Evolutionary conservation across 2,797 vertebrate species (phyloP), one percentile per base, ranked within the genome.

Genomic region (Aldrovandia affinis): DNA sequence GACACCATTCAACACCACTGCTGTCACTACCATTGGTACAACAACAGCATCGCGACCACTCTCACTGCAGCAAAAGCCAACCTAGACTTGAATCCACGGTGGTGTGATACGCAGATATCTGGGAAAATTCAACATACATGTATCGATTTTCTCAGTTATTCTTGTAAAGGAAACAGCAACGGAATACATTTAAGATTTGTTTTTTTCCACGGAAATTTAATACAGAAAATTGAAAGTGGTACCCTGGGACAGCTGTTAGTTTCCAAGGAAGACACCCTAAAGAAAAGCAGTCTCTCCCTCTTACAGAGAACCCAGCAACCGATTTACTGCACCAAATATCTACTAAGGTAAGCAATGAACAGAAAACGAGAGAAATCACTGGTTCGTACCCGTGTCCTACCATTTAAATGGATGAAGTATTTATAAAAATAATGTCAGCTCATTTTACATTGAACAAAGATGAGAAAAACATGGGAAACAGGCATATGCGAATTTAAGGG

Each of bases 41-140:
- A 84, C 88, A 88, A 65, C 86, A 87, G 86, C 87, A 86, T 86
- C 87, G 65, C 68, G 39, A n/a, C 22, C 70, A 47, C 70, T 75
- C 70, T 44, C 39, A 75, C 70, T 79, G 77, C 77, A 52, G 50
- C 47, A 78, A 78, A 79, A 79, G 44, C 20, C 44, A 33, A 54
- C 52, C 77, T 52, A 79, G 20, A 44, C 22, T 52, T 52, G 3
- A 36, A 12, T 47, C 25, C 77, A 54, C n/a, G 0, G 44, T 30
- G 77, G 50, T 30, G 54, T 7, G 42, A 54, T 28, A 79, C 77
- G 47, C 77, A 79, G 47, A 30, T 18, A 30, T 28, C 47, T 54
- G 77, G 44, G 33, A 28, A 28, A 52, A 9, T 75, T 20, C 9
- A 68, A 68, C 20, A 0, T 36, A 70, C 36, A 75, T 25, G 18